Base-by-base conservation (phyloP, 2,113 vertebrate species). In the Cyphomyrus plagiostoma region DNA sequence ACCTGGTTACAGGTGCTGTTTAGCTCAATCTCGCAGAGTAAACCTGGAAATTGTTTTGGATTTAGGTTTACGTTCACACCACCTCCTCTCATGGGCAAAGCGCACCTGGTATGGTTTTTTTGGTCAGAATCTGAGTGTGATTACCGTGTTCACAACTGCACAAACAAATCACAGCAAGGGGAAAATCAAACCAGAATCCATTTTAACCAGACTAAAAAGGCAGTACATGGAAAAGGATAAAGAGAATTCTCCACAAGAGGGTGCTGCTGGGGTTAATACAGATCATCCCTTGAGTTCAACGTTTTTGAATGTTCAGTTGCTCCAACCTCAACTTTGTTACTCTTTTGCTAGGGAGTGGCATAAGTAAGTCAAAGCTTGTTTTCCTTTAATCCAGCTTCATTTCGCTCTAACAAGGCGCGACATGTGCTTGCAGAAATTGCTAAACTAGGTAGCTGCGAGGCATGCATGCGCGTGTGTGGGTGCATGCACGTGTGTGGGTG, bases 371-470 rank as follows among this genome's bases (percentile, higher is more conserved):
- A 53, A 48, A 86, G 48, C 85, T 52, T 52, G 50, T 87, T 39
- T 87, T 10, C 4, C 85, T 19, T 56, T 87, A 35, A 87, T 87
- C 11, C 48, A 53, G 15, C 30, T 48, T 26, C 85, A 52, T 30
- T 50, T 56, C 19, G n/a, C 50, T 17, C 85, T 87, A 26, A 87
- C 50, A 53, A 35, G 23, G 49, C 39, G 50, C 56, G 50, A 87
- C 49, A 87, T 87, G 85, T 87, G 50, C 85, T n/a, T 15, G 85
- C 85, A 53, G 85, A 87, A 35, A 56, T 56, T 26, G 26, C 13
- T 87, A 87, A 87, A 50, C 9, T 26, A 53, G 30, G 15, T 53
- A 87, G 85, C 85, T 9, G 50, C 2, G 49, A 53, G 85, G 49
- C 19, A 50, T 86, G 84, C 48, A 26, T 50, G 46, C 13, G 15